phyloP scores from a whole-genome alignment of 2,888 invertebrate genomes.

The Clitarchus hookeri region DNA sequence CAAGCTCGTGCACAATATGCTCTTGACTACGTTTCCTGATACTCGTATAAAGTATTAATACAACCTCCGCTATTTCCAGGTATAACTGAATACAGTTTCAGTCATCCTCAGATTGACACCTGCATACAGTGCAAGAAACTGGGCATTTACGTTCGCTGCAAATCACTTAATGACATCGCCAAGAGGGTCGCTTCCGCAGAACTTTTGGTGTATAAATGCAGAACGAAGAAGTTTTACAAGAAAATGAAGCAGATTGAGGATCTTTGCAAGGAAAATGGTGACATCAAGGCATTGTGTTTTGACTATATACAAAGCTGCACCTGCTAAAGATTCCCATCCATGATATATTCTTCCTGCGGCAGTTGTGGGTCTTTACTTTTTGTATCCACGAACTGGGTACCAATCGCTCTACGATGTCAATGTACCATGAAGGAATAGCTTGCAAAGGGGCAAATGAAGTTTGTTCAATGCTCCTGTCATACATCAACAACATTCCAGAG shows the following conservation, averaged over 20 bases:
- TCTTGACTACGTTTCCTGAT: neutral
- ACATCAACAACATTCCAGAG: neutral
- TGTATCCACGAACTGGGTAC: neutral
- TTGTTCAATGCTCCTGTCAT: neutral
- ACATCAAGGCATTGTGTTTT: neutral
- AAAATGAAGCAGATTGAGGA: neutral
- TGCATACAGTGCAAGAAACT: slow-evolving; percentile 31
- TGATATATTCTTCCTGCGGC: neutral
- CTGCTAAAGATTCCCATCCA: slow-evolving; percentile 11
- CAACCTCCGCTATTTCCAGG: slow-evolving; percentile 26
- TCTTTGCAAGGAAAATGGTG: neutral
- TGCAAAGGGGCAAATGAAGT: neutral
- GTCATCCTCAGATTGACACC: slow-evolving; percentile 33
- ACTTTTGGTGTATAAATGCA: neutral
- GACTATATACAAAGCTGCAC: neutral
- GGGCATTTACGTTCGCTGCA: neutral
- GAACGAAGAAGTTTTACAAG: neutral
- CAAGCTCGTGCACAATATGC: neutral
- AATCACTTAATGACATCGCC: too few relatives aligned
- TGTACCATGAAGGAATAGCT: neutral
- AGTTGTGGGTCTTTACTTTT: neutral
- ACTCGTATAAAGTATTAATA: slow-evolving; percentile 26
- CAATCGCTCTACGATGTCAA: neutral
- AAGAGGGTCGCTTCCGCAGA: too few relatives aligned
- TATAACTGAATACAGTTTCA: slow-evolving; percentile 31